phyloP scores from a whole-genome alignment of 23 tunicate genomes.

The Styela plicata region DNA sequence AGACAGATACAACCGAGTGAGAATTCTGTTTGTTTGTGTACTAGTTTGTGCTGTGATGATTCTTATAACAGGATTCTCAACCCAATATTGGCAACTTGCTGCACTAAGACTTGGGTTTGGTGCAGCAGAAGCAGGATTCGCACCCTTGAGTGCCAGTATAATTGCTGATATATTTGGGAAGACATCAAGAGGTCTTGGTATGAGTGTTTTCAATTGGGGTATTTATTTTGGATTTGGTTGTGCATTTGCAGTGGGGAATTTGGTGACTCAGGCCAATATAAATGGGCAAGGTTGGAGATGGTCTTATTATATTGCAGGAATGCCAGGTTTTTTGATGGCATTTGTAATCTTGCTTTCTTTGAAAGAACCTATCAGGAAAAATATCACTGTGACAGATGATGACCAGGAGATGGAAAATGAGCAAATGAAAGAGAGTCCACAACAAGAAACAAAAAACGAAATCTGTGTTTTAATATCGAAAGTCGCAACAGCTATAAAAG shows the following conservation, averaged over 20 bases:
- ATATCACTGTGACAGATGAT: constrained; percentile 19
- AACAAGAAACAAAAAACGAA: neutral
- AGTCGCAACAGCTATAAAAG: constrained; percentile 28
- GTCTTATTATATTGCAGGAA: constrained; percentile 62
- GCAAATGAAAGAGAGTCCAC: neutral
- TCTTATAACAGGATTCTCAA: constrained; percentile 59
- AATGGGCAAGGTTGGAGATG: constrained; percentile 73
- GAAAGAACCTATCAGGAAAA: constrained; percentile 65
- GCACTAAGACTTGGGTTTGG: constrained; percentile 71
- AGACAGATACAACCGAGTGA: constrained; percentile 71
- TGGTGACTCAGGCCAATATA: constrained; percentile 55
- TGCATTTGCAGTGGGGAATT: constrained; percentile 79
- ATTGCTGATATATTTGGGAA: constrained; percentile 69
- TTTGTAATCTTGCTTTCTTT: constrained; percentile 42
- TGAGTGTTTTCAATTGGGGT: constrained; percentile 96
- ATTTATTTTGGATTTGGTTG: constrained; percentile 90
- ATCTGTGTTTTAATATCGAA: neutral
- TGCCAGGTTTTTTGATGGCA: constrained; percentile 65
- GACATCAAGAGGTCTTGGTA: constrained; percentile 64
- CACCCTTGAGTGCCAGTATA: constrained; percentile 81
- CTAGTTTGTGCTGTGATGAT: constrained; percentile 57
- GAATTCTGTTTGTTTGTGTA: constrained; percentile 50
- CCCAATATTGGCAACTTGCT: constrained; percentile 76
- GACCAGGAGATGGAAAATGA: neutral
- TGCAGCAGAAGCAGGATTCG: constrained; percentile 80